Conservation (phyloP, 37 sponge, comb jelly and placozoan genomes). For the Oopsacas minuta region DNA sequence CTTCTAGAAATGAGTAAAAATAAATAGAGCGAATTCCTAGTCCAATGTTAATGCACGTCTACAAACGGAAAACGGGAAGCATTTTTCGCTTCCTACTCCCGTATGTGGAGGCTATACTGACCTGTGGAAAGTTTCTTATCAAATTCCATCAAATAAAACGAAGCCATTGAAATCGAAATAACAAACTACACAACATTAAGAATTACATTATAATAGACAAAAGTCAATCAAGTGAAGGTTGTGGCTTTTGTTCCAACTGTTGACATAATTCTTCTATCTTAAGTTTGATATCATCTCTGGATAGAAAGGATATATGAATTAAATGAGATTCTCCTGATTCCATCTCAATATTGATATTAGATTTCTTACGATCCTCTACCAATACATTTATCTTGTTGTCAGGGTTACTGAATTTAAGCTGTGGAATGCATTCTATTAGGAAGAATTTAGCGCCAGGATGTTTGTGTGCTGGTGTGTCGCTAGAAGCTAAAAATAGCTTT, state of each 20-base stretch:
- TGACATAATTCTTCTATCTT: neutral
- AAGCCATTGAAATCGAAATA: too few relatives aligned
- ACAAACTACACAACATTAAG: too few relatives aligned
- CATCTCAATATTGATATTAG: neutral
- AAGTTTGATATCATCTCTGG: neutral
- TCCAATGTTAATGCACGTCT: too few relatives aligned
- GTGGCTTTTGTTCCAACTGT: neutral
- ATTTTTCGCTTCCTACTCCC: too few relatives aligned
- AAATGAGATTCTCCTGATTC: neutral
- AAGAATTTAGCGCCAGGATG: conserved; percentile 11
- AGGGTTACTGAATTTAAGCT: conserved; percentile 15
- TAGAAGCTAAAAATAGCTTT: neutral
- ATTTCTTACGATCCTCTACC: neutral
- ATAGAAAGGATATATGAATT: neutral
- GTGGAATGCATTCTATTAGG: conserved; percentile 16
- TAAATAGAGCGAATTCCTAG: too few relatives aligned
- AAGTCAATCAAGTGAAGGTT: too few relatives aligned
- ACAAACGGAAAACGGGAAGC: too few relatives aligned
- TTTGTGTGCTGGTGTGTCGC: neutral
- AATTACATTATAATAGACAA: too few relatives aligned
- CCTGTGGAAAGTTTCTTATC: too few relatives aligned
- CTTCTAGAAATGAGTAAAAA: too few relatives aligned
- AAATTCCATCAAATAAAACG: too few relatives aligned
- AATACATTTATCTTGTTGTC: neutral
- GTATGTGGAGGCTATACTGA: too few relatives aligned